Evolutionary conservation across 2,888 invertebrate genomes (phyloP).

Genomic region (Morpho achilles): DNA sequence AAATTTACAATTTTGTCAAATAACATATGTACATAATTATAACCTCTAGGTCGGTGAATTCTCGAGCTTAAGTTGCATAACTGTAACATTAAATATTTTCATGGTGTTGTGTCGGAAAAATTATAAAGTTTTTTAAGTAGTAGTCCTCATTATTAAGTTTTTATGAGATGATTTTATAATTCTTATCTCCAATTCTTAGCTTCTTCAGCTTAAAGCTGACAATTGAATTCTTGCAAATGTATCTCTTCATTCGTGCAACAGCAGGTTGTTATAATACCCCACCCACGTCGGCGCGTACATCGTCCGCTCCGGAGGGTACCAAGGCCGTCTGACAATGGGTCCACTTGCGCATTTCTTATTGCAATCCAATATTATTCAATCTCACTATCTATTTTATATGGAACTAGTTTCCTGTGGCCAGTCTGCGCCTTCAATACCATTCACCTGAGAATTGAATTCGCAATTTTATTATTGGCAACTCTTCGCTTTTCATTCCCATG

Average conservation of each 20-base stretch:
- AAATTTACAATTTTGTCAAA: too few species aligned
- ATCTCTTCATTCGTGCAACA: conserved; percentile 7
- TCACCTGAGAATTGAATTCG: conserved; percentile 51
- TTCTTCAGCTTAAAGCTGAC: not conserved
- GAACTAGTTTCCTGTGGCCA: conserved; percentile 68
- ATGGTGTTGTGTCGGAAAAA: too few species aligned
- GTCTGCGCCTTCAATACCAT: conserved; percentile 44
- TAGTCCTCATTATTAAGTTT: too few species aligned
- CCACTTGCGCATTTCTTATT: conserved; percentile 60
- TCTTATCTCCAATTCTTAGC: not conserved
- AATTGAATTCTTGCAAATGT: conserved; percentile 1
- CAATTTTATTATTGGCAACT: conserved; percentile 31
- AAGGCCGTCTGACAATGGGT: conserved; percentile 67
- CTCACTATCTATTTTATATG: conserved; percentile 68
- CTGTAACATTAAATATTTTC: too few species aligned
- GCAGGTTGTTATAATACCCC: conserved; percentile 34
- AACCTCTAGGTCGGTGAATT: too few species aligned
- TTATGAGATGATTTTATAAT: too few species aligned
- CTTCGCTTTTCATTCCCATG: conserved; percentile 19
- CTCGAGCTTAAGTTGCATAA: too few species aligned
- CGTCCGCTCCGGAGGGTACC: conserved; percentile 48
- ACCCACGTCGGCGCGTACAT: conserved; percentile 53
- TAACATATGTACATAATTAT: too few species aligned
- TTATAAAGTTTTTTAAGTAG: too few species aligned
- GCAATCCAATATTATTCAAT: conserved; percentile 69